phyloP scores from a whole-genome alignment of 2,113 vertebrate species.

The Calidris pygmaea region DNA sequence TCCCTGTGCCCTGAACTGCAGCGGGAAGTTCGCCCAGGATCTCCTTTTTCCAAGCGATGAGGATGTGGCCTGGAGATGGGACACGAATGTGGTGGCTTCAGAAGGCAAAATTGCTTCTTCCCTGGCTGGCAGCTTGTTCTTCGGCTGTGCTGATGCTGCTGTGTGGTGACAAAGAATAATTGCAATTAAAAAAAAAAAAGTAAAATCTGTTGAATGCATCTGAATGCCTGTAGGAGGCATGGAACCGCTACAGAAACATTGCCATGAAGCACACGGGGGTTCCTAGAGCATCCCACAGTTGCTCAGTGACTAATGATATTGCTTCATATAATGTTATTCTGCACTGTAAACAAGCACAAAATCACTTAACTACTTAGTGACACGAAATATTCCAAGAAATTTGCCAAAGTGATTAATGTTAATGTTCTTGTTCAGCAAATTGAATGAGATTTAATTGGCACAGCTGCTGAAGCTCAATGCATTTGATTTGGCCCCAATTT shows the following conservation, averaged over 20 bases:
- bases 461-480: conserved; percentile 26
- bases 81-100: not conserved
- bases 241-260: not conserved
- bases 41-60: not conserved
- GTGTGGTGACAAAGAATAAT: not conserved
- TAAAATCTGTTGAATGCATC: not conserved
- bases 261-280: not conserved
- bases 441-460: conserved; percentile 31
- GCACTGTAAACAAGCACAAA: conserved; percentile 16
- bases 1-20: not conserved
- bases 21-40: not conserved
- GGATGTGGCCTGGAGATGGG: not conserved
- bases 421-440: conserved; percentile 16
- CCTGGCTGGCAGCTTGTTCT: not conserved
- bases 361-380: not conserved
- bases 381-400: not conserved
- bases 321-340: not conserved
- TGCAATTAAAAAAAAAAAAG: not conserved
- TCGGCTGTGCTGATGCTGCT: not conserved
- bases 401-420: conserved; percentile 42
- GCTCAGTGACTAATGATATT: not conserved
- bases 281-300: not conserved
- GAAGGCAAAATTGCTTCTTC: not conserved
- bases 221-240: not conserved
- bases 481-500: conserved; percentile 26